Evolutionary conservation across 2,888 invertebrate genomes (phyloP).

Genomic region (Reticulitermes lucifugus): DNA sequence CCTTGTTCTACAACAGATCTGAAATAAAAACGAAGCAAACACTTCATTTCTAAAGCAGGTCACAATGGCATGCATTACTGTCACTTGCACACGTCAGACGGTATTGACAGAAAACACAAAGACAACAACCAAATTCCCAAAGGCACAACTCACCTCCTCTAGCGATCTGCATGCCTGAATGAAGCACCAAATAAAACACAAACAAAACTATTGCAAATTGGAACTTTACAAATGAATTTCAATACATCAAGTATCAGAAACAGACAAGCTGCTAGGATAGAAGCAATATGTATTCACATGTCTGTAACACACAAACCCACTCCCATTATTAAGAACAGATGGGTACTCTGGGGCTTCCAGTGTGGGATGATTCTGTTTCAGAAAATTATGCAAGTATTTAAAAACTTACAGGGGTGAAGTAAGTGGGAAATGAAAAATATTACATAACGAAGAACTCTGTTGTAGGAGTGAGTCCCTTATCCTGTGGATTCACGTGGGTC

Average conservation of each 20-base stretch:
- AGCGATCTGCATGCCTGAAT: slow-evolving; percentile 77
- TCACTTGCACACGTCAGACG: not conserved
- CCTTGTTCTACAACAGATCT: too few relatives aligned
- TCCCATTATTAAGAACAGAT: not conserved
- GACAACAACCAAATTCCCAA: not conserved
- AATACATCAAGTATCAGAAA: not conserved
- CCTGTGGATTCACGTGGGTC: too few relatives aligned
- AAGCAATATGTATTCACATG: not conserved
- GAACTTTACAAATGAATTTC: not conserved
- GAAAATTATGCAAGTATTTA: too few relatives aligned
- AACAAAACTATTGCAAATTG: slow-evolving; percentile 9
- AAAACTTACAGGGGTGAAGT: too few relatives aligned
- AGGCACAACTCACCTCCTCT: slow-evolving; percentile 73
- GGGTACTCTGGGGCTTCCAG: not conserved
- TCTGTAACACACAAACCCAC: not conserved
- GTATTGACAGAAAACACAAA: not conserved
- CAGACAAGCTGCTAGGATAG: not conserved
- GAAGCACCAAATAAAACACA: slow-evolving; percentile 36
- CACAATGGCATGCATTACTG: too few relatives aligned
- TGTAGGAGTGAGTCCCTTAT: too few relatives aligned
- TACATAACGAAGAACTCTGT: too few relatives aligned
- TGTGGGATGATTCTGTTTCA: too few relatives aligned
- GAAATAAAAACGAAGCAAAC: too few relatives aligned
- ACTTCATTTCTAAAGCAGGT: too few relatives aligned
- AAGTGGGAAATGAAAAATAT: too few relatives aligned